These are phyloP conservation scores for Montifringilla adamsi DNA, from an alignment of 2,113 vertebrate species.

Conservation along the genomic window DNA sequence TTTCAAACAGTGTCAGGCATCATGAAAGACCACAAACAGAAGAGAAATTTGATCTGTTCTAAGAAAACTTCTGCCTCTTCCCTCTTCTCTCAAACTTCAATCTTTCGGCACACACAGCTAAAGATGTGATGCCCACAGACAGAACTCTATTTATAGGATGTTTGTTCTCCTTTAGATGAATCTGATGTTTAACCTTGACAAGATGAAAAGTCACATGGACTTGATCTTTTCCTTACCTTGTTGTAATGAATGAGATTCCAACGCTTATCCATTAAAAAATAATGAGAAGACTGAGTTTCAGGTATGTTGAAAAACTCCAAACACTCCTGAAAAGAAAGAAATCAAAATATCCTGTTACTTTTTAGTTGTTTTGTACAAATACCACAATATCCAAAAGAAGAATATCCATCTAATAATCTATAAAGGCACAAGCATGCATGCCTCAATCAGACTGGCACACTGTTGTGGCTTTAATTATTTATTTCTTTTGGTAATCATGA, in stretches of 20 bases:
- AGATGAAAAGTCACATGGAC: background rate
- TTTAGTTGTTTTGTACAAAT: background rate
- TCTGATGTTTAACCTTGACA: background rate
- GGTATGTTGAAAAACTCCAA: conserved; percentile 98
- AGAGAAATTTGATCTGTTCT: background rate
- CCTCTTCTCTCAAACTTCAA: background rate
- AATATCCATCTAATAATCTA: background rate
- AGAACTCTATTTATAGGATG: background rate
- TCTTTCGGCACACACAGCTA: background rate
- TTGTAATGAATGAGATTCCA: conserved; percentile 99
- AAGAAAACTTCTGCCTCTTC: background rate
- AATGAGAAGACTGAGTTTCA: conserved; percentile 92
- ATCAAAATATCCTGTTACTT: background rate
- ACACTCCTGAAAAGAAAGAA: conserved; percentile 83
- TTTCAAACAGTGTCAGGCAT: background rate
- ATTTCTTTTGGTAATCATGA: background rate
- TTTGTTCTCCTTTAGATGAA: background rate
- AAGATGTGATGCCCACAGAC: background rate
- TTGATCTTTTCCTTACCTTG: conserved; percentile 77
- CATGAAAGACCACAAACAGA: background rate
- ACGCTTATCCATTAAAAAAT: conserved; percentile 98
- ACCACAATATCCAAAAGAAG: background rate
- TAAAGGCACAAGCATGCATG: background rate
- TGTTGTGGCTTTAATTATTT: background rate
- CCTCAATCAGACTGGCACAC: background rate